Percentiles rank a stretch among this genome's conserved stretches.
Evolutionary conservation across 2,888 invertebrate genomes (phyloP).

Genomic region (Nasonia oneida): DNA sequence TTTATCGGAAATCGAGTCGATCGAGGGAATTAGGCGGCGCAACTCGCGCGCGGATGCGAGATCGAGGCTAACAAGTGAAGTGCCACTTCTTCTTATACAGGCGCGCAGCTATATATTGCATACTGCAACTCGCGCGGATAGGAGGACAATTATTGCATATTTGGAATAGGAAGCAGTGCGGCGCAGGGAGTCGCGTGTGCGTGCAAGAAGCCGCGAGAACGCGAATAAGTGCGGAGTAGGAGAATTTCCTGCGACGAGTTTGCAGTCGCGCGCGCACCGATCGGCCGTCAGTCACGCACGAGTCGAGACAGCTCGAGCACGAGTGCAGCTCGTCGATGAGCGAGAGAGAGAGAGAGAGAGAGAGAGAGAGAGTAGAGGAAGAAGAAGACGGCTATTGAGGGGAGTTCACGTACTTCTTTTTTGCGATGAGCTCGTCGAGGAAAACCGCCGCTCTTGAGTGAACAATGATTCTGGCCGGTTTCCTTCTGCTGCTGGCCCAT

Average conservation of each 20-base stretch:
- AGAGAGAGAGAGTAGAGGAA: neutral
- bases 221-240: neutral
- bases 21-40: neutral
- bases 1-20: neutral
- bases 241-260: neutral
- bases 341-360: neutral
- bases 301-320: constrained; percentile 1
- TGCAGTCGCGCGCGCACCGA: neutral
- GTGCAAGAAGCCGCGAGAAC: neutral
- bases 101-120: too few species aligned
- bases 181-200: neutral
- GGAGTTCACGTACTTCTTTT: neutral
- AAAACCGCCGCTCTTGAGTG: neutral
- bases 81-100: neutral
- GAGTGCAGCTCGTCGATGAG: neutral
- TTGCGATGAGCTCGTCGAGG: neutral
- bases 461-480: neutral
- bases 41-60: neutral
- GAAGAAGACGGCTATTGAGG: neutral
- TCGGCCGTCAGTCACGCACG: constrained; percentile 3
- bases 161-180: neutral
- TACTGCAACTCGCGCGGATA: neutral
- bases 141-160: constrained; percentile 19
- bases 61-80: constrained; percentile 18
- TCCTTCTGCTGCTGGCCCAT: neutral